Evolutionary conservation across 2,113 vertebrate genomes (phyloP).

Genomic region (Sapayoa aenigma): DNA sequence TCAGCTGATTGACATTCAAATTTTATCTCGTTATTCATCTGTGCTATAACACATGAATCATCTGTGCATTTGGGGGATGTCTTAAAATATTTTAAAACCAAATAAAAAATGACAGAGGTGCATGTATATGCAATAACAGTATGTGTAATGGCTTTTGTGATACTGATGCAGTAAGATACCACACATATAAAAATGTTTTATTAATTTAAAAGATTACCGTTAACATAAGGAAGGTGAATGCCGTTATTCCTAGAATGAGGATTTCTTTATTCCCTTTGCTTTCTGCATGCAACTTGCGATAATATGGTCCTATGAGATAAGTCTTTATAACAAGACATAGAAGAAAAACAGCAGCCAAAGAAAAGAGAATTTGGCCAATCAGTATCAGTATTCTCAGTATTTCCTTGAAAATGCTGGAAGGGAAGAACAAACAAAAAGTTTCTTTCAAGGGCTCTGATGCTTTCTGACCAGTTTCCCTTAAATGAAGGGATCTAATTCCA

Average conservation of each 20-base stretch:
- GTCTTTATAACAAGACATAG: slow-evolving; percentile 85
- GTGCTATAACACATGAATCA: neutral
- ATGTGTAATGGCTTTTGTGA: neutral
- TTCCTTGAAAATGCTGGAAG: slow-evolving; percentile 76
- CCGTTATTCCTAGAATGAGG: slow-evolving; percentile 88
- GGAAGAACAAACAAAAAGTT: slow-evolving; percentile 26
- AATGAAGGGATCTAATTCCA: neutral
- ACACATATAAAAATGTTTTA: neutral
- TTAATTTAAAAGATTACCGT: slow-evolving; percentile 74
- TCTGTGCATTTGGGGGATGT: neutral
- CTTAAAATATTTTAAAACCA: neutral
- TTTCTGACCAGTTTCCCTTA: neutral
- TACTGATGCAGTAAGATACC: neutral
- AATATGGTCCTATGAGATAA: slow-evolving; percentile 89
- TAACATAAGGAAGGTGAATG: slow-evolving; percentile 93
- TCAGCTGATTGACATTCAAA: neutral
- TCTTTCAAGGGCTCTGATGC: neutral
- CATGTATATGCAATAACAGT: neutral
- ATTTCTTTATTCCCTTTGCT: slow-evolving; percentile 95
- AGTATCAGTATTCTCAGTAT: slow-evolving; percentile 81
- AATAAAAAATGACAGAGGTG: neutral
- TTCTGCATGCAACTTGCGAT: slow-evolving; percentile 88
- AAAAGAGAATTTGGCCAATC: slow-evolving; percentile 84
- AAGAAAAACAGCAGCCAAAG: slow-evolving; percentile 86
- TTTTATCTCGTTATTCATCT: neutral